Conservation (phyloP, 1,140 invertebrate genomes). For the Papilio polyxenes region DNA sequence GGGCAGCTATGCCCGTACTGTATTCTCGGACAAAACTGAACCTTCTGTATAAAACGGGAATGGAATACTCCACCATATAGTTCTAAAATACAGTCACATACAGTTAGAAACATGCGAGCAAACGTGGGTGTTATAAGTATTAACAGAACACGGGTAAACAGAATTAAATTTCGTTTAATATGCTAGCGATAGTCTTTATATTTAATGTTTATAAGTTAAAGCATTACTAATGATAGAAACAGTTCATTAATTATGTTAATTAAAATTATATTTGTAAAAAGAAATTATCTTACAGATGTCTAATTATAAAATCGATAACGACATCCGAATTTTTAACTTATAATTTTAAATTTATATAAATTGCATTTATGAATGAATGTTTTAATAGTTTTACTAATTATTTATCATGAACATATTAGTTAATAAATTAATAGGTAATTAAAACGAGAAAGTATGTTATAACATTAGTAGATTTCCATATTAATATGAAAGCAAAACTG, state of each 20-base stretch:
- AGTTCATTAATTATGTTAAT: neutral
- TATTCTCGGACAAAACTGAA: constrained; percentile 9
- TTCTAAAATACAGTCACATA: constrained; percentile 16
- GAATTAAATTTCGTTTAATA: constrained; percentile 29
- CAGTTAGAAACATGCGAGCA: constrained; percentile 9
- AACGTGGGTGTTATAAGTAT: constrained; percentile 29
- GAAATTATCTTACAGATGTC: neutral
- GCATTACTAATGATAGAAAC: constrained; percentile 1
- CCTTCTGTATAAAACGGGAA: neutral
- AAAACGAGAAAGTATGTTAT: too few species aligned
- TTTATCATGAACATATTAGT: too few species aligned
- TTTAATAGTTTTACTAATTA: too few species aligned
- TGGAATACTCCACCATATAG: constrained; percentile 8
- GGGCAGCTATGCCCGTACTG: neutral
- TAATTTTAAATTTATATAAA: too few species aligned
- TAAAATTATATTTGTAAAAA: neutral
- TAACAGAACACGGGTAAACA: constrained; percentile 9
- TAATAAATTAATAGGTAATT: too few species aligned
- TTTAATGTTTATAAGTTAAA: constrained; percentile 17
- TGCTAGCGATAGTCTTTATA: constrained; percentile 10
- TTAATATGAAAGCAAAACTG: neutral
- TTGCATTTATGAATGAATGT: too few species aligned
- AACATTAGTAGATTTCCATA: too few species aligned
- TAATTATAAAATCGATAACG: too few species aligned
- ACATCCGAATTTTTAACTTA: too few species aligned